Base-by-base conservation (phyloP, 2,888 invertebrate genomes). In the Spilarctia lutea region DNA sequence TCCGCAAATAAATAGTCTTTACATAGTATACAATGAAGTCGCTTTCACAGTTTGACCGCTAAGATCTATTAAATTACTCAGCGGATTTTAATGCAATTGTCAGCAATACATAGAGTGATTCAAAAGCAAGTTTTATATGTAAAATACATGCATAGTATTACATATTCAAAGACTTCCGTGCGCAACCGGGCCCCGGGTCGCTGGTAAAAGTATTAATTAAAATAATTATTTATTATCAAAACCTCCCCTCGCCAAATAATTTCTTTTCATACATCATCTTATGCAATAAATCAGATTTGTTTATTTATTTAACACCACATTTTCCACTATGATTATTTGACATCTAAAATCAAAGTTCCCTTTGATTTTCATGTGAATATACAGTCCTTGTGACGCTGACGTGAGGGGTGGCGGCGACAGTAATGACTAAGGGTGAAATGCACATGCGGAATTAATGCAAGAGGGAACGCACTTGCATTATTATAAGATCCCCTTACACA, bases 301-400 rank as follows among this genome's bases (percentile, higher is more conserved):
- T 70, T 70, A 35, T 71, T 60, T 60, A 39, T 18, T 30, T 27
- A 67, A 56, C 52, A 67, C 24, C 45, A 68, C 24, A 48, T 35
- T 33, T 35, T 52, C 30, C 56, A 35, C 24, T 35, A 52, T 42
- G 13, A 66, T 70, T 63, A 63, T 68, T 73, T 60, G 11, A 67
- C 52, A 74, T 66, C 69, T 56, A 18, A 42, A 74, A 74, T 74
- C 70, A 66, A 66, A 66, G 66, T 20, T 33, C 66, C 60, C 70
- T 60, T 45, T 60, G 33, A 52, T 56, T 56, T 65, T 72, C 71
- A 77, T 77, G 79, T 76, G 76, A 80, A 77, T 78, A 78, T 80
- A 76, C 80, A 84, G 83, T 84, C 87, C 85, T 85, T 89, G 83
- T 89, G 87, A 87, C 85, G 77, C 85, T 76, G 84, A 84, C 85